phyloP scores from a whole-genome alignment of 1,140 invertebrate genomes.

The Araneus ventricosus region DNA sequence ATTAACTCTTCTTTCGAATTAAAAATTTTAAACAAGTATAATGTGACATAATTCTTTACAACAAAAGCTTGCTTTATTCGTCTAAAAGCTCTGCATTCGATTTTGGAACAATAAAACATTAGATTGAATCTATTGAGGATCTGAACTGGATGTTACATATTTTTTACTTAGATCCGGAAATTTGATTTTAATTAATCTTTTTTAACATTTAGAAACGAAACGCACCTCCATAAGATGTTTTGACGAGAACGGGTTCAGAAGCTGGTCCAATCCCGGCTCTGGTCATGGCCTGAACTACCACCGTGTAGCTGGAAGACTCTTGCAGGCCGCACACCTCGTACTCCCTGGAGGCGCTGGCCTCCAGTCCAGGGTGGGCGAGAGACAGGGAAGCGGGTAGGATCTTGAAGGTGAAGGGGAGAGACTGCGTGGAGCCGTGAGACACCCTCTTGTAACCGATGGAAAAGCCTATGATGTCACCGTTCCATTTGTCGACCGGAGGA shows the following conservation, averaged over 20 bases:
- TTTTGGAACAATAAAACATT: neutral
- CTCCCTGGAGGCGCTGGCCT: constrained; percentile 37
- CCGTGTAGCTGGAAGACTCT: constrained; percentile 96
- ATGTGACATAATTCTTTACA: neutral
- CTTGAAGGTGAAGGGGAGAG: constrained; percentile 86
- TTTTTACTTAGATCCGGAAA: neutral
- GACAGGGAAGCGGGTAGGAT: constrained; percentile 33
- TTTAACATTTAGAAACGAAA: neutral
- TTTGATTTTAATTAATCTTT: neutral
- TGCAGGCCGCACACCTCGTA: constrained; percentile 78
- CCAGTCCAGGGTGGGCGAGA: constrained; percentile 15
- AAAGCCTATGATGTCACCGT: constrained; percentile 93
- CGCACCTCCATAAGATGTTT: constrained; percentile 89
- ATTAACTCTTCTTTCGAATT: too few species aligned
- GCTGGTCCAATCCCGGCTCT: constrained; percentile 94
- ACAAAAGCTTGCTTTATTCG: neutral
- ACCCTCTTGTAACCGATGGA: constrained; percentile 91
- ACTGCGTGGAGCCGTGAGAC: constrained; percentile 87
- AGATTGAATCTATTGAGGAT: neutral
- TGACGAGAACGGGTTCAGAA: constrained; percentile 91
- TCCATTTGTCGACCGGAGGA: constrained; percentile 92
- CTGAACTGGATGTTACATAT: neutral
- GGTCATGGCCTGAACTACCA: constrained; percentile 97
- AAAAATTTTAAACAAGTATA: too few species aligned
- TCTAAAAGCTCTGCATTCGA: neutral